Conservation (phyloP, 2,113 vertebrate species). For the Bubo scandiacus region DNA sequence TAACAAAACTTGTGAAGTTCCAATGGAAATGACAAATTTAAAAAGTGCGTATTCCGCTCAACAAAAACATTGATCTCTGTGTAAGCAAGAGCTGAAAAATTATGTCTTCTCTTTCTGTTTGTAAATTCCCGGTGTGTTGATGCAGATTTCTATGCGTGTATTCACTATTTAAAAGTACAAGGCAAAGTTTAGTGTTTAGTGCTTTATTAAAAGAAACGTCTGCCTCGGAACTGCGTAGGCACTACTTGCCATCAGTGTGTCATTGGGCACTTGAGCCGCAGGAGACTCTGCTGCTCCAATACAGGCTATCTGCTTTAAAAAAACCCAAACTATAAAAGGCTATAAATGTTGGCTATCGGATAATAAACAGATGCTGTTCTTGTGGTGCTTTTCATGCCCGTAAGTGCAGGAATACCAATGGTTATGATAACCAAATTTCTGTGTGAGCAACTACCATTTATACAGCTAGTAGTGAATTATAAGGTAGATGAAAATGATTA, state of each 20-base stretch:
- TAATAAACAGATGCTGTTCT: not conserved
- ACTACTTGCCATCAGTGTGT: not conserved
- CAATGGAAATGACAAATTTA: not conserved
- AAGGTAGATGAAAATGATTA: not conserved
- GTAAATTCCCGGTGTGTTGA: not conserved
- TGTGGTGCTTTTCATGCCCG: accelerated
- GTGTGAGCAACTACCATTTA: not conserved
- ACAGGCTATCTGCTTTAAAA: not conserved
- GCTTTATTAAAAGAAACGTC: not conserved
- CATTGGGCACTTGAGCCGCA: accelerated
- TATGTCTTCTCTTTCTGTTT: not conserved
- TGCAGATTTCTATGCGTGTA: not conserved
- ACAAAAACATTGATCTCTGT: not conserved
- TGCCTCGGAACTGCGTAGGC: not conserved
- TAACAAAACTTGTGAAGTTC: not conserved
- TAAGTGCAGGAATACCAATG: not conserved
- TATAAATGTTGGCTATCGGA: not conserved
- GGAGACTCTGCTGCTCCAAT: not conserved
- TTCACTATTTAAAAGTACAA: not conserved
- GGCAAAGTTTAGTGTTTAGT: not conserved
- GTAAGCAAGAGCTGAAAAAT: not conserved
- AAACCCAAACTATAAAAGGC: not conserved
- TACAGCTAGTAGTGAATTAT: accelerated
- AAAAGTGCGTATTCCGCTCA: not conserved
- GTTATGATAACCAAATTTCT: not conserved